These are phyloP conservation scores for Oryzias melastigma DNA, from an alignment of 2,113 vertebrate genomes.

Conservation along the genomic window DNA sequence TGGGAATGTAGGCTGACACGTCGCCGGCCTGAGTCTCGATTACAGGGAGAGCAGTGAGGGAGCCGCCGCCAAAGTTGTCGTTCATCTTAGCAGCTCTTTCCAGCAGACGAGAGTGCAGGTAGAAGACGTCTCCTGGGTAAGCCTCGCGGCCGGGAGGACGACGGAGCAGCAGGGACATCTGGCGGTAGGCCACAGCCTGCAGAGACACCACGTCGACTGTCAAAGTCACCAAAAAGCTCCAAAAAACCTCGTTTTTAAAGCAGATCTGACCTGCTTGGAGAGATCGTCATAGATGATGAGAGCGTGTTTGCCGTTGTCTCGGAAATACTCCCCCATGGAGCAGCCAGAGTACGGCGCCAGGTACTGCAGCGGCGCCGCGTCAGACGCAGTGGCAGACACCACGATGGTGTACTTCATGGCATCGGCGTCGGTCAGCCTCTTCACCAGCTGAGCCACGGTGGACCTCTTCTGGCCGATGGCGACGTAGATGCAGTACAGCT, in stretches of 20 bases:
- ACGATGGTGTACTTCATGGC: conserved; percentile 99
- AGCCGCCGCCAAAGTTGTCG: conserved; percentile 92
- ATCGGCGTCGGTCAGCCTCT: conserved; percentile 92
- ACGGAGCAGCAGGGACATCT: conserved; percentile 97
- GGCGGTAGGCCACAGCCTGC: conserved; percentile 95
- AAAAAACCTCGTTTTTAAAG: background rate
- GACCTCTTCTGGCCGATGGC: conserved; percentile 98
- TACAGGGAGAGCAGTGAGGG: conserved; percentile 93
- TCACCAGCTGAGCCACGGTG: conserved; percentile 96
- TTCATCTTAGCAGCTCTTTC: conserved; percentile 99
- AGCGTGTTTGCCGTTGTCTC: conserved; percentile 95
- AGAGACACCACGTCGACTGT: background rate
- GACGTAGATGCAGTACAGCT: conserved; percentile 97
- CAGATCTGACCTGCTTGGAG: conserved; percentile 88
- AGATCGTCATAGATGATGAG: conserved; percentile 98
- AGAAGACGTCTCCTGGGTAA: conserved; percentile 97
- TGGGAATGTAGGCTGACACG: conserved; percentile 98
- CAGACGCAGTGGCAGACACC: conserved; percentile 94
- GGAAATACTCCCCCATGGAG: conserved; percentile 98
- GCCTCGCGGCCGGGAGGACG: conserved; percentile 96
- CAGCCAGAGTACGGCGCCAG: conserved; percentile 97
- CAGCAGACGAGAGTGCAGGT: conserved; percentile 94
- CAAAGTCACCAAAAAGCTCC: background rate
- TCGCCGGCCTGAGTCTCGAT: conserved; percentile 98
- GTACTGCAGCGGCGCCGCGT: conserved; percentile 95